phyloP scores from a whole-genome alignment of 2,888 invertebrate species.

The Teleiodes luculella region DNA sequence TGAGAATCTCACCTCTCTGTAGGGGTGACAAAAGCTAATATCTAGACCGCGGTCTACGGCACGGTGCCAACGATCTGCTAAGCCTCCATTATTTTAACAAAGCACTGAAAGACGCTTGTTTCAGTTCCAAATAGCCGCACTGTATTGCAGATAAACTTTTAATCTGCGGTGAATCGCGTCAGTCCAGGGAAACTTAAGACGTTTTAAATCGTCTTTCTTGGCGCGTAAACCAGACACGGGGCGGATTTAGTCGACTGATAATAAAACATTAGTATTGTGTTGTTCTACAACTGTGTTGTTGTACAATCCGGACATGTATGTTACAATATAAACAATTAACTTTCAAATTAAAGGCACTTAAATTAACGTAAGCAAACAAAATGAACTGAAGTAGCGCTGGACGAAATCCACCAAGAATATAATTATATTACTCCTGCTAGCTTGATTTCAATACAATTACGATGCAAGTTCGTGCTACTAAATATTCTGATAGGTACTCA shows the following conservation, averaged over 20 bases:
- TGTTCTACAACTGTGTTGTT: too few relatives aligned
- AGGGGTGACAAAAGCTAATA: conserved; percentile 4
- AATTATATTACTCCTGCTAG: too few relatives aligned
- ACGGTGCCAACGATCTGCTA: neutral
- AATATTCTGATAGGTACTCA: too few relatives aligned
- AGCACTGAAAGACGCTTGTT: conserved; percentile 7
- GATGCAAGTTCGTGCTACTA: too few relatives aligned
- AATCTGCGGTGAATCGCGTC: conserved; percentile 7
- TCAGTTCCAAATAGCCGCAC: conserved; percentile 1
- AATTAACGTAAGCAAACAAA: too few relatives aligned
- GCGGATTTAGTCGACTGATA: neutral
- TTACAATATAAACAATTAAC: too few relatives aligned
- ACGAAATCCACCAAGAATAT: too few relatives aligned
- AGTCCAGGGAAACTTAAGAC: conserved; percentile 5
- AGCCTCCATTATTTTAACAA: conserved; percentile 8
- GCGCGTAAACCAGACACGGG: neutral
- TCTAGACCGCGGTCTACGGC: conserved; percentile 8
- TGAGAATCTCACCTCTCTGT: neutral
- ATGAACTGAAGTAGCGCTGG: too few relatives aligned
- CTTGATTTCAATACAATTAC: too few relatives aligned
- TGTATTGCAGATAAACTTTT: conserved; percentile 13
- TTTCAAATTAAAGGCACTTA: too few relatives aligned
- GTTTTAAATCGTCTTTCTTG: conserved; percentile 3
- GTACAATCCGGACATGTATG: too few relatives aligned
- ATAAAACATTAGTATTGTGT: too few relatives aligned